Percentiles rank a stretch among this genome's conserved stretches.
Evolutionary conservation across 2,888 invertebrate species (phyloP).

Genomic region (Mechanitis mazaeus): DNA sequence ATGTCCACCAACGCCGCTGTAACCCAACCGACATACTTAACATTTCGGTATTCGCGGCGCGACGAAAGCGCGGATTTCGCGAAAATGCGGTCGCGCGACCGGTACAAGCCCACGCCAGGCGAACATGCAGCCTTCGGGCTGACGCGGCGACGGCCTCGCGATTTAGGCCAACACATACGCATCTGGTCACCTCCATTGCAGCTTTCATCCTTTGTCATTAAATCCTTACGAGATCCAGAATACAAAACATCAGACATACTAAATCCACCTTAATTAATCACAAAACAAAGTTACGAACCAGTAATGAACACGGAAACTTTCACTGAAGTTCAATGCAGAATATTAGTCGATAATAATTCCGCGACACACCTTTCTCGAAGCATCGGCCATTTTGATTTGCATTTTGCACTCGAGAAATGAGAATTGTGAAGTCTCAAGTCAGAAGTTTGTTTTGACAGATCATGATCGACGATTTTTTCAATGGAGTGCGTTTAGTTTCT

Average conservation of each 20-base stretch:
- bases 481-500: slow-evolving; percentile 11
- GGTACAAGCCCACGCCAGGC: slow-evolving; percentile 63
- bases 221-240: slow-evolving; percentile 32
- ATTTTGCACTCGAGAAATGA: slow-evolving; percentile 14
- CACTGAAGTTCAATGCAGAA: slow-evolving; percentile 68
- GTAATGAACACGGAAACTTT: slow-evolving; percentile 70
- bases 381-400: slow-evolving; percentile 70
- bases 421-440: slow-evolving; percentile 14
- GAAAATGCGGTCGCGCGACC: slow-evolving; percentile 54
- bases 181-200: slow-evolving; percentile 38
- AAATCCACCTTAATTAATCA: slow-evolving; percentile 72
- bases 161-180: slow-evolving; percentile 47
- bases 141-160: slow-evolving; percentile 66
- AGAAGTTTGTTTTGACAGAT: slow-evolving; percentile 1
- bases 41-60: slow-evolving; percentile 59
- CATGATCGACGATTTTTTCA: background rate
- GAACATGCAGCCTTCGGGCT: slow-evolving; percentile 66
- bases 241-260: slow-evolving; percentile 58
- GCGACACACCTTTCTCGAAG: slow-evolving; percentile 69
- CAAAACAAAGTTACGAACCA: slow-evolving; percentile 76
- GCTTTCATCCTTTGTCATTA: slow-evolving; percentile 34
- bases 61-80: slow-evolving; percentile 44
- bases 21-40: slow-evolving; percentile 68
- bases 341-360: slow-evolving; percentile 54
- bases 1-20: slow-evolving; percentile 67